phyloP scores from a whole-genome alignment of 2,888 invertebrate species.

The Ophion obscuratus region DNA sequence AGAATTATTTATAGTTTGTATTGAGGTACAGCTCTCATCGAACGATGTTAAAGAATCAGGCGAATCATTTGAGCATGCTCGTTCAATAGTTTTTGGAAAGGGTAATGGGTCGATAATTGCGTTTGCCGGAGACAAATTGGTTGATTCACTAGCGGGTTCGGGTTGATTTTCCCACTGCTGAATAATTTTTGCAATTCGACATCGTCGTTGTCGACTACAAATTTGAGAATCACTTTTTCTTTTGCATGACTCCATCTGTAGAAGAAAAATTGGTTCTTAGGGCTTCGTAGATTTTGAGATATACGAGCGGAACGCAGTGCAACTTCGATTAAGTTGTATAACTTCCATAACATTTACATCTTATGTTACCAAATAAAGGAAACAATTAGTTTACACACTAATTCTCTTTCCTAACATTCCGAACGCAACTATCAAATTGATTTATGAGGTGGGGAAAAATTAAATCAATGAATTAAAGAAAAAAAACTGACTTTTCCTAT shows the following conservation, averaged over 20 bases:
- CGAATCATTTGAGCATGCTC: constrained; percentile 46
- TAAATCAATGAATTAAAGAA: constrained; percentile 23
- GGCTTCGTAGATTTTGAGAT: constrained; percentile 43
- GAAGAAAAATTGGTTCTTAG: constrained; percentile 38
- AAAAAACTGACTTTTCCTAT: constrained; percentile 30
- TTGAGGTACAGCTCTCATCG: constrained; percentile 66
- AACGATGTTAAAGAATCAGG: constrained; percentile 62
- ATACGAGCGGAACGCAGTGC: constrained; percentile 40
- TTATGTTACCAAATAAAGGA: constrained; percentile 26
- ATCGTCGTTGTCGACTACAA: constrained; percentile 50
- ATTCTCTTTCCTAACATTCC: constrained; percentile 46
- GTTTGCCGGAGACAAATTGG: constrained; percentile 28
- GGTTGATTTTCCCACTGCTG: constrained; percentile 31
- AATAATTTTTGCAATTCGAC: constrained; percentile 40
- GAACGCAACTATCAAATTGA: constrained; percentile 32
- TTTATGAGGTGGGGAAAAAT: constrained; percentile 24
- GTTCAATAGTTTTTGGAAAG: constrained; percentile 28
- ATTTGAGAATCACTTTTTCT: constrained; percentile 51
- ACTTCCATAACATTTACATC: constrained; percentile 44
- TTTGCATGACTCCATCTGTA: constrained; percentile 49
- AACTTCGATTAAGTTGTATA: constrained; percentile 48
- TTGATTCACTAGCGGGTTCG: constrained; percentile 29
- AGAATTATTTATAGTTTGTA: constrained; percentile 52
- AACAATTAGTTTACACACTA: not conserved
- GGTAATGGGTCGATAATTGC: constrained; percentile 35